Conservation (phyloP, 2,888 invertebrate species). For the Drosophila planitibia region DNA sequence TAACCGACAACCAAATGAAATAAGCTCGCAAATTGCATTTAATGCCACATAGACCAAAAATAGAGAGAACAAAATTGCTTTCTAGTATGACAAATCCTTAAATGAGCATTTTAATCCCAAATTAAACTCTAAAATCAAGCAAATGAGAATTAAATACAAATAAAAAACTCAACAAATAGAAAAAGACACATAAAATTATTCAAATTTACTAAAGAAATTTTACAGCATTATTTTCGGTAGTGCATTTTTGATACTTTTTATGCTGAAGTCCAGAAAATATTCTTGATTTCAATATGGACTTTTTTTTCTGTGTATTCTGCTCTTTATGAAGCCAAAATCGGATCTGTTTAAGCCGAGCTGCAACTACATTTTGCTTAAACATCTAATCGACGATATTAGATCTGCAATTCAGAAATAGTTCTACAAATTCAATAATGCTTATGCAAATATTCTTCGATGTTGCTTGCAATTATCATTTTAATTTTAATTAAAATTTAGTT, state of each 20-base stretch:
- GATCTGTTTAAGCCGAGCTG: not conserved
- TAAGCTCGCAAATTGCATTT: not conserved
- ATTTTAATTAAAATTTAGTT: not conserved
- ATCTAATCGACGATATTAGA: not conserved
- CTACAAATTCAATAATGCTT: not conserved
- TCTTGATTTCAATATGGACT: not conserved
- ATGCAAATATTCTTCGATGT: not conserved
- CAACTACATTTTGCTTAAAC: not conserved
- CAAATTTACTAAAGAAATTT: not conserved
- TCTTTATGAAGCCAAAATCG: not conserved
- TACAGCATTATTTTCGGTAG: not conserved
- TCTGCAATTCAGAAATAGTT: not conserved
- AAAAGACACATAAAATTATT: rapidly evolving
- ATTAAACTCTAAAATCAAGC: not conserved
- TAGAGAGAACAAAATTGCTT: not conserved
- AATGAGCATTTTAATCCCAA: not conserved
- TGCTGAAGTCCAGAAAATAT: not conserved
- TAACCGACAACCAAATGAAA: not conserved
- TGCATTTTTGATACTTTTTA: not conserved
- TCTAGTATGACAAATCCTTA: not conserved
- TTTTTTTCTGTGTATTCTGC: not conserved
- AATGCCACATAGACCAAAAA: not conserved
- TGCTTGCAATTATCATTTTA: not conserved
- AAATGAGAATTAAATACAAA: not conserved
- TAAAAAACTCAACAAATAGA: not conserved